Percentiles rank a stretch among this genome's conserved stretches.
Conservation (phyloP, 92 coral and sea anemone genomes). For the Umimayanthus kanabou region DNA sequence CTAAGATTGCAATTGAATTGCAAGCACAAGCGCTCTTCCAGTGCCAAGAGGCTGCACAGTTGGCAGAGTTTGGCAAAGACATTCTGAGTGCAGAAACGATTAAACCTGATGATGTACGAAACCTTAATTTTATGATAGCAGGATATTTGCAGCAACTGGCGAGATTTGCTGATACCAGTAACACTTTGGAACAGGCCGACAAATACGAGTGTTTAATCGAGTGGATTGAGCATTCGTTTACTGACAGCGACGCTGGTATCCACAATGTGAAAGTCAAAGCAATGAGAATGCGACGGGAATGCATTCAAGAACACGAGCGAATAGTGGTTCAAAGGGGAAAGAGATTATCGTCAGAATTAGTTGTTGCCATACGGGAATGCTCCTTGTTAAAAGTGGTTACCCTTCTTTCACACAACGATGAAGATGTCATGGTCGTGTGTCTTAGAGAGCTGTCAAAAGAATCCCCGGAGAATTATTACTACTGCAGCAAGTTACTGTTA, state of each 20-base stretch:
- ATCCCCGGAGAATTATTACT: constrained; percentile 22
- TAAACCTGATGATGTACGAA: not conserved
- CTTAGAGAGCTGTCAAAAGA: constrained; percentile 32
- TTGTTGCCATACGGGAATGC: constrained; percentile 39
- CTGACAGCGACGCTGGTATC: not conserved
- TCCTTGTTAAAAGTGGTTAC: constrained; percentile 33
- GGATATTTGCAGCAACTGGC: constrained; percentile 20
- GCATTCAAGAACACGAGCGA: constrained; percentile 23
- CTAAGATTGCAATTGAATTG: not conserved
- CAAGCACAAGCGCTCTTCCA: constrained; percentile 35
- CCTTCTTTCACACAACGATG: constrained; percentile 12
- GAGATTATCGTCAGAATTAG: constrained; percentile 14
- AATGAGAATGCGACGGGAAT: constrained; percentile 29
- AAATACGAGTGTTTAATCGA: constrained; percentile 12
- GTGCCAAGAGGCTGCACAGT: not conserved
- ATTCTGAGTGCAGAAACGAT: not conserved
- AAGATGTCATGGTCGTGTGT: constrained; percentile 29
- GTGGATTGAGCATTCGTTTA: constrained; percentile 22
- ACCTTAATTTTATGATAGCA: not conserved
- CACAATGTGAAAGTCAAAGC: constrained; percentile 15
- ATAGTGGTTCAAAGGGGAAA: not conserved
- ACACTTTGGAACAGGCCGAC: constrained; percentile 19
- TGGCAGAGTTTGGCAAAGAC: not conserved
- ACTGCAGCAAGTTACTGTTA: constrained; percentile 35
- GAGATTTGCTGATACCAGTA: not conserved